A percentile compares a stretch with the other conserved stretches of the same genome.
Evolutionary conservation across 2,113 vertebrate species (phyloP).

Genomic region (Caloenas nicobarica): DNA sequence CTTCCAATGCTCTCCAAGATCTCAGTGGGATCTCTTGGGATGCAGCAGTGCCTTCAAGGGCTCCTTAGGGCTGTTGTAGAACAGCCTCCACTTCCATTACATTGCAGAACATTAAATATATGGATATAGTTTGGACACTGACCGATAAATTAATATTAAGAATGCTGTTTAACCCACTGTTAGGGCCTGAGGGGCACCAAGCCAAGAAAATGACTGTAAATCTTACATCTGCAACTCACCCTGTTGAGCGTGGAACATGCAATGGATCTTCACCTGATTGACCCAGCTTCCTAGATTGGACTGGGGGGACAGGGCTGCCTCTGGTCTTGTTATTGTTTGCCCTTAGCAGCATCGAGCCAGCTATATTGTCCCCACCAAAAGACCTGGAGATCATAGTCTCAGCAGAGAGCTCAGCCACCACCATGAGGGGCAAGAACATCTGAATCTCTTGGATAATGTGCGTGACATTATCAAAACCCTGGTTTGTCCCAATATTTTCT

Average conservation of each 20-base stretch:
- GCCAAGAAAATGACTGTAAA: neutral
- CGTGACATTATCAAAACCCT: neutral
- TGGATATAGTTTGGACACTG: neutral
- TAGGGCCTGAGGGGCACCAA: neutral
- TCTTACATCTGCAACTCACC: neutral
- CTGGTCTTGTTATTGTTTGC: neutral
- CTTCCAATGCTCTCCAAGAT: neutral
- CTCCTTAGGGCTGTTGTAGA: neutral
- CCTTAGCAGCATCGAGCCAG: neutral
- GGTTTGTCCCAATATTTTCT: neutral
- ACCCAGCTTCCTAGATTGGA: neutral
- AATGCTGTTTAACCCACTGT: neutral
- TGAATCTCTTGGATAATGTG: neutral
- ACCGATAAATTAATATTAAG: neutral
- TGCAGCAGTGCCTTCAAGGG: fast-evolving
- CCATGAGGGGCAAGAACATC: neutral
- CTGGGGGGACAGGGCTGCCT: fast-evolving
- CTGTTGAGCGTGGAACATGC: neutral
- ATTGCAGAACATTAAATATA: neutral
- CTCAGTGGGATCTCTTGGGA: neutral
- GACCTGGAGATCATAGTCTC: neutral
- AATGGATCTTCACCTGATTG: neutral
- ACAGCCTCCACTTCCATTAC: neutral
- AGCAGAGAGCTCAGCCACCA: neutral
- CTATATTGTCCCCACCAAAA: neutral